These are phyloP conservation scores for Euclidia mi DNA, from an alignment of 2,888 invertebrate genomes.

Conservation along the genomic window DNA sequence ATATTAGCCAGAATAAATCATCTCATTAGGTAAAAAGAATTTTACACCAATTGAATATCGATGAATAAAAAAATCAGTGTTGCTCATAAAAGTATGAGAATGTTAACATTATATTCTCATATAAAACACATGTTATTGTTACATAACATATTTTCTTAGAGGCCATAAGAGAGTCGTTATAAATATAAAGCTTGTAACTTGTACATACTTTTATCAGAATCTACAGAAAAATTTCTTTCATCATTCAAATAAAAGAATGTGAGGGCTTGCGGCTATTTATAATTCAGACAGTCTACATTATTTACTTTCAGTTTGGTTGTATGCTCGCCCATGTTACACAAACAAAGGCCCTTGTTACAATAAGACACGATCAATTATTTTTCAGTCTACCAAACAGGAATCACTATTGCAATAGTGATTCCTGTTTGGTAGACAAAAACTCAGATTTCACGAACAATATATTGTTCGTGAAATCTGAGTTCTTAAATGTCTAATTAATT, in stretches of 20 bases:
- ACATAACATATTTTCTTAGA: not conserved
- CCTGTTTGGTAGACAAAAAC: too few relatives aligned
- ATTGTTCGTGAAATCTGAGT: too few relatives aligned
- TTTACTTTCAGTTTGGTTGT: slow-evolving; percentile 9
- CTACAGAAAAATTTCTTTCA: slow-evolving; percentile 3
- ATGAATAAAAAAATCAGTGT: too few relatives aligned
- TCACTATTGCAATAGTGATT: not conserved
- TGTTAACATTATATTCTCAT: slow-evolving; percentile 1
- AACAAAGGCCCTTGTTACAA: slow-evolving; percentile 11
- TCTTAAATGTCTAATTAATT: too few relatives aligned
- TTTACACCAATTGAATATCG: too few relatives aligned
- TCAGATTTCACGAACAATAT: too few relatives aligned
- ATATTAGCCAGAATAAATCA: too few relatives aligned
- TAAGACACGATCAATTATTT: slow-evolving; percentile 6
- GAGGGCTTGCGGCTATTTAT: slow-evolving; percentile 10
- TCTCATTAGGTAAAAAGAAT: too few relatives aligned
- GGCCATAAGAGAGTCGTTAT: not conserved
- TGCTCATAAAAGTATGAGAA: too few relatives aligned
- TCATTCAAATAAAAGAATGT: slow-evolving; percentile 8
- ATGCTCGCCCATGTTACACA: not conserved
- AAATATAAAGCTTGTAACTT: slow-evolving; percentile 1
- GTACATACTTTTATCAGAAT: slow-evolving; percentile 1
- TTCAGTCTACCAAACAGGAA: not conserved
- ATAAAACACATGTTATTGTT: not conserved
- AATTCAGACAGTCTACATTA: slow-evolving; percentile 8